phyloP scores from a whole-genome alignment of 2,888 invertebrate genomes.

The Erebia epiphron region DNA sequence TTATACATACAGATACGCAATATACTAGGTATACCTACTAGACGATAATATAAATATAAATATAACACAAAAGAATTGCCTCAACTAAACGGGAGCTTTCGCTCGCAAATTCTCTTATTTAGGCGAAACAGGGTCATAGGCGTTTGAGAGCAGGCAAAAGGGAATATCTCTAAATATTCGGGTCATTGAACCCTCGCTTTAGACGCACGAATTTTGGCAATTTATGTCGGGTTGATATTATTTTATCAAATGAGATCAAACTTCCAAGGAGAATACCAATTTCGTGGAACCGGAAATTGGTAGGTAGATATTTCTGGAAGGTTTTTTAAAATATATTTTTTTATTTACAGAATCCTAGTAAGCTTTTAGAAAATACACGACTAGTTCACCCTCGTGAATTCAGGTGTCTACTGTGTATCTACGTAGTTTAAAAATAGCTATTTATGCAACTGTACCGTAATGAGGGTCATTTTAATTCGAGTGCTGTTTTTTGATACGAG shows the following conservation, averaged over 20 bases:
- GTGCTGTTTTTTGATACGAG: too few relatives aligned
- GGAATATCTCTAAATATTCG: slow-evolving; percentile 52
- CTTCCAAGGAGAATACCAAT: slow-evolving; percentile 18
- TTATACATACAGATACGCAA: too few relatives aligned
- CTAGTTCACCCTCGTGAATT: not conserved
- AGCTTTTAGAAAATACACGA: not conserved
- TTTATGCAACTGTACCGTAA: too few relatives aligned
- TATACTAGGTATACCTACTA: not conserved
- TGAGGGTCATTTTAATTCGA: too few relatives aligned
- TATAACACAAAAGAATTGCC: slow-evolving; percentile 4
- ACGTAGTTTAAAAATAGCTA: not conserved
- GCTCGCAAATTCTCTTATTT: slow-evolving; percentile 57
- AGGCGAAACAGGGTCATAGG: slow-evolving; percentile 61
- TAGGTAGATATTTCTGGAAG: not conserved
- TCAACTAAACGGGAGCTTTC: slow-evolving; percentile 34
- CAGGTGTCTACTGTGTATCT: not conserved
- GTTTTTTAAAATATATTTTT: not conserved
- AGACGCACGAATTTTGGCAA: slow-evolving; percentile 49
- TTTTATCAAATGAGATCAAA: slow-evolving; percentile 41
- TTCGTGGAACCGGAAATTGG: not conserved
- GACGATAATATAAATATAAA: too few relatives aligned
- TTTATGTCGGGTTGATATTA: slow-evolving; percentile 44
- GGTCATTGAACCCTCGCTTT: slow-evolving; percentile 53
- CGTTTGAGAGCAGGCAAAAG: slow-evolving; percentile 55
- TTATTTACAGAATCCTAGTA: not conserved